phyloP scores from a whole-genome alignment of 2,888 invertebrate species.

The Himalopsyche tibetana region DNA sequence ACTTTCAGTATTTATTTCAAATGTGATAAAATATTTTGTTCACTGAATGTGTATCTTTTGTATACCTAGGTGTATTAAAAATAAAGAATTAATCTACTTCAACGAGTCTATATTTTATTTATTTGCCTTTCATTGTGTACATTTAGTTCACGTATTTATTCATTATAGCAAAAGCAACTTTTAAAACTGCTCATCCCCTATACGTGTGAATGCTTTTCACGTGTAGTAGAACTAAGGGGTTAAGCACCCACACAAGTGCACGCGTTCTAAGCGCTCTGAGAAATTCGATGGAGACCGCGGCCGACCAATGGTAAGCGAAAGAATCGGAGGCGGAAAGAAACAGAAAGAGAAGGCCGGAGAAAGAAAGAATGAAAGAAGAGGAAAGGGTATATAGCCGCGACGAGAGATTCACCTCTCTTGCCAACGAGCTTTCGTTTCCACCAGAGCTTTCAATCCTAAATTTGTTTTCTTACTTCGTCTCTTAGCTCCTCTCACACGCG shows the following conservation, averaged over 20 bases:
- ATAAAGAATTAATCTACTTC: too few species aligned
- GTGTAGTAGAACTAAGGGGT: constrained; percentile 27
- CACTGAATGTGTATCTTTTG: too few species aligned
- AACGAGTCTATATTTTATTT: too few species aligned
- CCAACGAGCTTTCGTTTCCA: constrained; percentile 44
- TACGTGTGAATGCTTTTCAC: not conserved
- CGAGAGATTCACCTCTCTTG: constrained; percentile 41
- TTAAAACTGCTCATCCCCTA: not conserved
- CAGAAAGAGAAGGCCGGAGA: constrained; percentile 53
- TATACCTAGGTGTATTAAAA: too few species aligned
- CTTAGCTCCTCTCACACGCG: not conserved
- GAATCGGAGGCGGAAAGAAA: constrained; percentile 61
- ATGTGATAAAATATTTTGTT: too few species aligned
- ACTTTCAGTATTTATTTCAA: too few species aligned
- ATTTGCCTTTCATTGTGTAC: too few species aligned
- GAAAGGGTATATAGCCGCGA: constrained; percentile 47
- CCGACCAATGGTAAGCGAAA: constrained; percentile 65
- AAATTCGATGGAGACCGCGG: constrained; percentile 60
- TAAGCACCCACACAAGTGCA: constrained; percentile 44
- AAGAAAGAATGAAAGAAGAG: constrained; percentile 55
- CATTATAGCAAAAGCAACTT: not conserved
- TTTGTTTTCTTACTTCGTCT: constrained; percentile 23
- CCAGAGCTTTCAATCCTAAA: constrained; percentile 10
- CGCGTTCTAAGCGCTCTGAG: constrained; percentile 54
- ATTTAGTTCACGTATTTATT: too few species aligned